Conservation (phyloP, 2,113 vertebrate genomes). For the Clupea harengus region DNA sequence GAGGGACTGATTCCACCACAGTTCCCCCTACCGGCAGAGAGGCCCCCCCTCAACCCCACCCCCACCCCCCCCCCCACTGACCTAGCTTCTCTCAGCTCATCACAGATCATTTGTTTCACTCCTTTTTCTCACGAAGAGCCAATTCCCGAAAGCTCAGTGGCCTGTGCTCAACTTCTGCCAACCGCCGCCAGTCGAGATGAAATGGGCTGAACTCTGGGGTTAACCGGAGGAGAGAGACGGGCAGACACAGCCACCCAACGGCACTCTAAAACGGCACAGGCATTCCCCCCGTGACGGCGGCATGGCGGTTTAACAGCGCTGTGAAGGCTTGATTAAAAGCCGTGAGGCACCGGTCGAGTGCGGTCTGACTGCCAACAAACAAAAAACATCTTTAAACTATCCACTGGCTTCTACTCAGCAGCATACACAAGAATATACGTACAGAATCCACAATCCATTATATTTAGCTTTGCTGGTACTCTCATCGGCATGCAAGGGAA, state of each 20-base stretch:
- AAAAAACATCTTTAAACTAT: background rate
- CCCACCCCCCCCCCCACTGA: background rate
- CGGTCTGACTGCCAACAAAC: background rate
- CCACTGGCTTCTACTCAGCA: background rate
- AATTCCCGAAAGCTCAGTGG: background rate
- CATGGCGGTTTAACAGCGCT: no score
- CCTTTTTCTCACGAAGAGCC: background rate
- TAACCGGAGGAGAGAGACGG: background rate
- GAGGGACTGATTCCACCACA: background rate
- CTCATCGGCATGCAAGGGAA: background rate
- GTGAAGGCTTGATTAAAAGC: background rate
- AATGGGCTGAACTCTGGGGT: background rate
- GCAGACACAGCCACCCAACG: background rate
- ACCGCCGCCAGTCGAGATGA: background rate
- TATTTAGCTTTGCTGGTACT: background rate
- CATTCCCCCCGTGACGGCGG: background rate
- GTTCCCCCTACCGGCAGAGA: background rate
- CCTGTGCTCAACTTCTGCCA: background rate
- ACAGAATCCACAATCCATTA: background rate
- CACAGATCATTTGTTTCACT: background rate
- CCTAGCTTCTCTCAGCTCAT: background rate
- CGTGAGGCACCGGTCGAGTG: background rate
- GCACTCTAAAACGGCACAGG: background rate
- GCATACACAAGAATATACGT: background rate
- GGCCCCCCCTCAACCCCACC: background rate